Evolutionary conservation across 2,888 invertebrate species (phyloP).

Genomic region (Cheilosia impressa): DNA sequence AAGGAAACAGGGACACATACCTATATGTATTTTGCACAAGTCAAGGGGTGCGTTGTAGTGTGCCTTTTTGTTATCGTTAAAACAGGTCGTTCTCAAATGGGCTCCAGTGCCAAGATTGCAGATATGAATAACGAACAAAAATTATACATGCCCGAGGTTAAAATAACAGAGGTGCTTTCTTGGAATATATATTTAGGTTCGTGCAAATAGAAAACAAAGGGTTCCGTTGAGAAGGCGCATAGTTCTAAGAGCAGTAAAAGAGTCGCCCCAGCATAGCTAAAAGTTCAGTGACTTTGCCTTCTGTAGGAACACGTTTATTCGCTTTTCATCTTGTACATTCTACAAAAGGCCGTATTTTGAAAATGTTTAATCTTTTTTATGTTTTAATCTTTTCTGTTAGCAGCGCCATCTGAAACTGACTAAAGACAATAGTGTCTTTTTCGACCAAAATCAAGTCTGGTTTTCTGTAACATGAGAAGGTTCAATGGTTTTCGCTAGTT

Average conservation of each 20-base stretch:
- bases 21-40: not conserved
- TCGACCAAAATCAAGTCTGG: too few species aligned
- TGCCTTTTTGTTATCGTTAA: not conserved
- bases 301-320: too few species aligned
- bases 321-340: too few species aligned
- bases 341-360: too few species aligned
- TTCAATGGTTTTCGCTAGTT: too few species aligned
- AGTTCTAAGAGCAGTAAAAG: not conserved
- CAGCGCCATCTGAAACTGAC: too few species aligned
- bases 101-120: slow-evolving; percentile 7
- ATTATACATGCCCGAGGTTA: not conserved
- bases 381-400: too few species aligned
- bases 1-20: slow-evolving; percentile 44
- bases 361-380: too few species aligned
- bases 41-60: slow-evolving; percentile 2
- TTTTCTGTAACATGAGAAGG: too few species aligned
- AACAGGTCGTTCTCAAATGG: not conserved
- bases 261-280: not conserved
- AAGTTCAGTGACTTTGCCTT: too few species aligned
- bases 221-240: not conserved
- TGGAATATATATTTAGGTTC: slow-evolving; percentile 12
- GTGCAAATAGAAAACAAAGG: not conserved
- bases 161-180: not conserved
- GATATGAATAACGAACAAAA: slow-evolving; percentile 8
- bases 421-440: too few species aligned